Evolutionary conservation across 2,888 invertebrate genomes (phyloP).

Genomic region (Bellardia pandia): DNA sequence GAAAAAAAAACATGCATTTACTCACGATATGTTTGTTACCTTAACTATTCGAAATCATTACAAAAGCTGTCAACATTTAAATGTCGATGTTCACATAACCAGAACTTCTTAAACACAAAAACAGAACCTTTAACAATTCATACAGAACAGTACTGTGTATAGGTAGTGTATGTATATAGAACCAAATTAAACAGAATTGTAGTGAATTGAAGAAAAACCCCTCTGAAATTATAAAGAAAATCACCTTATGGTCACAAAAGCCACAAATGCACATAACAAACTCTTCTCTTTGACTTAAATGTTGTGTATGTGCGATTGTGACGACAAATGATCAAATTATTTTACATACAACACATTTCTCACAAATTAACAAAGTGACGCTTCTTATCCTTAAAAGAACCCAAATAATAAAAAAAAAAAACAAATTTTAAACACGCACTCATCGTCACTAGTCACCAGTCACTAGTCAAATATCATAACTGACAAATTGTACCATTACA

Average conservation of each 20-base stretch:
- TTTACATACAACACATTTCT: constrained; percentile 74
- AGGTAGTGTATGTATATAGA: constrained; percentile 14
- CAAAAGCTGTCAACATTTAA: constrained; percentile 72
- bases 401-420: constrained; percentile 34
- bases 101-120: constrained; percentile 50
- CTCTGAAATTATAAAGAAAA: constrained; percentile 52
- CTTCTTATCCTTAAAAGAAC: constrained; percentile 72
- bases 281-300: constrained; percentile 21
- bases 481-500: constrained; percentile 64
- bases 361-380: constrained; percentile 83
- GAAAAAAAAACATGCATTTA: background rate
- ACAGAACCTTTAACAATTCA: constrained; percentile 22
- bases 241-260: constrained; percentile 67
- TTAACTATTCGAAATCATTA: constrained; percentile 66
- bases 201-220: constrained; percentile 34
- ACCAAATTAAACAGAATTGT: constrained; percentile 43
- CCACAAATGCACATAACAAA: constrained; percentile 63
- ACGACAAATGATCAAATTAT: constrained; percentile 68
- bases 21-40: constrained; percentile 54
- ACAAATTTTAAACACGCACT: constrained; percentile 71
- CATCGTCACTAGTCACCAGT: constrained; percentile 58
- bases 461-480: constrained; percentile 65
- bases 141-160: background rate
- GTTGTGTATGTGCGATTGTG: constrained; percentile 31
- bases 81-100: constrained; percentile 63